Evolutionary conservation across 2,797 vertebrate genomes (phyloP).

Genomic region (Falco cherrug): DNA sequence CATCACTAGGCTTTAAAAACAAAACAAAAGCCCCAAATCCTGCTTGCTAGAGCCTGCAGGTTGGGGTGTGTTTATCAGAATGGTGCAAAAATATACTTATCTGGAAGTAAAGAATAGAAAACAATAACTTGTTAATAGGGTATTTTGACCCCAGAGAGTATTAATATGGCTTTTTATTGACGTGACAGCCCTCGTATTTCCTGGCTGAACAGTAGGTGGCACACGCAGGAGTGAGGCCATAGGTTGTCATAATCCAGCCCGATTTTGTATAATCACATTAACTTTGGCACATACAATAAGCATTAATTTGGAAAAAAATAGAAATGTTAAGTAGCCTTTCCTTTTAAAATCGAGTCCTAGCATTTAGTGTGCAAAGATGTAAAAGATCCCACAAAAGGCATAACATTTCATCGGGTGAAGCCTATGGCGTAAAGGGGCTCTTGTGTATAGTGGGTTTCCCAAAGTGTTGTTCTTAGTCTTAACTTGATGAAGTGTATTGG

Average conservation of each 20-base stretch:
- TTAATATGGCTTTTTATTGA: constrained; percentile 59
- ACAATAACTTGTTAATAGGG: not conserved
- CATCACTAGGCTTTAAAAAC: constrained; percentile 15
- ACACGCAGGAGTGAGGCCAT: constrained; percentile 53
- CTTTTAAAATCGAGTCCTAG: not conserved
- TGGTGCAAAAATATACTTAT: not conserved
- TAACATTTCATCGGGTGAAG: constrained; percentile 64
- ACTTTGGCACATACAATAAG: not conserved
- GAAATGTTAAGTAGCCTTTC: not conserved
- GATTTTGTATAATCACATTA: not conserved
- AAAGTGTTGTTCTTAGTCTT: constrained; percentile 58
- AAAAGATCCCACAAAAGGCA: constrained; percentile 38
- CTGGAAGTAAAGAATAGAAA: constrained; percentile 15
- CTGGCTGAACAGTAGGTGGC: constrained; percentile 65
- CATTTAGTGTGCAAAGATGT: constrained; percentile 23
- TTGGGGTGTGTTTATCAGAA: not conserved
- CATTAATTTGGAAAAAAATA: constrained; percentile 37
- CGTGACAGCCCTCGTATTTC: not conserved
- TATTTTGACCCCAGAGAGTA: constrained; percentile 61
- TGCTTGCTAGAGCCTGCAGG: constrained; percentile 13
- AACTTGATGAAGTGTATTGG: constrained; percentile 60
- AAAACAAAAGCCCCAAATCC: not conserved
- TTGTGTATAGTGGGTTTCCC: constrained; percentile 65
- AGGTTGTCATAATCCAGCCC: constrained; percentile 31
- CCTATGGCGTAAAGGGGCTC: constrained; percentile 27